phyloP scores from a whole-genome alignment of 2,797 vertebrate genomes.

The Rhinogobio ventralis region DNA sequence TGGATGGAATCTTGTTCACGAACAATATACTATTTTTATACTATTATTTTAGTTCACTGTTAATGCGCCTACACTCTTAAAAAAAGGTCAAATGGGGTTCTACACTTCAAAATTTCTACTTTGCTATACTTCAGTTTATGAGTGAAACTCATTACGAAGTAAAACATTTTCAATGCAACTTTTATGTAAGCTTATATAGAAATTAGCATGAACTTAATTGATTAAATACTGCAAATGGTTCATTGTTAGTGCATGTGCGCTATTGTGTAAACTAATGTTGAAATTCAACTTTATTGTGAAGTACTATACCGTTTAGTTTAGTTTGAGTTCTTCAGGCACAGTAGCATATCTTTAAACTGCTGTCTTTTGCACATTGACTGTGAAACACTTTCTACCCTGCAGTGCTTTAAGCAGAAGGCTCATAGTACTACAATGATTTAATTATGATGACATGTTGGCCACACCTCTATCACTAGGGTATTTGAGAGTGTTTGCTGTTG shows the following conservation, averaged over 20 bases:
- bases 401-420: not conserved
- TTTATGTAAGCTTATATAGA: not conserved
- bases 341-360: not conserved
- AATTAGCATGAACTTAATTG: not conserved
- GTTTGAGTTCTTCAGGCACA: not conserved
- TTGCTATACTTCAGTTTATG: no score
- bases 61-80: no score
- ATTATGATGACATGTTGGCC: not conserved
- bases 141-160: no score
- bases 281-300: not conserved
- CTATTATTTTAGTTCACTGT: no score
- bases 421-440: not conserved
- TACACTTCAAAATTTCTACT: no score
- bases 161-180: no score
- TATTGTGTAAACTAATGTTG: not conserved
- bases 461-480: constrained; percentile 1
- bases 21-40: no score
- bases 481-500: not conserved
- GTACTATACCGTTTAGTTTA: not conserved
- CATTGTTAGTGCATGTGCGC: not conserved
- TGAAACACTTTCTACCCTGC: not conserved
- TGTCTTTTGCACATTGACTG: not conserved
- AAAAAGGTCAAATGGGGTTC: no score
- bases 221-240: not conserved
- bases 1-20: not conserved